Base-by-base conservation (phyloP, 2,113 vertebrate species). In the Tragelaphus strepsiceros region DNA sequence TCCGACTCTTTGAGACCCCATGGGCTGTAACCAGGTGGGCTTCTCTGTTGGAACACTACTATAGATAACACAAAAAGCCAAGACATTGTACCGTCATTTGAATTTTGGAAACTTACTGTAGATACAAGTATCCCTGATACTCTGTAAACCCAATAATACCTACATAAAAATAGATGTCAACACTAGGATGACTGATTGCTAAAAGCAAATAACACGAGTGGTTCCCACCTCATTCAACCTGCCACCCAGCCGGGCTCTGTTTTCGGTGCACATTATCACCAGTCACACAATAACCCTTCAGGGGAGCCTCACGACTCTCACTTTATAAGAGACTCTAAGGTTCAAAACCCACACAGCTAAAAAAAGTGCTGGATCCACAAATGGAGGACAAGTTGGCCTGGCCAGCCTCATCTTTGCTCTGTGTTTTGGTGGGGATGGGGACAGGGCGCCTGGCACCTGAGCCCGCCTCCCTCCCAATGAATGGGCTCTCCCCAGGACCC, bases 71-170 rank as follows among this genome's bases (percentile, higher is more conserved):
- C n/a, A 77, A 71, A 96, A 92, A 81, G 51, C 24, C 24, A 54
- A 54, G 53, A 8, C 6, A 7, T 11, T 71, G 54, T 74, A 87
- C 12, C 15, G 62, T 56, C 49, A 22, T 49, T n/a, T 90, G 51
- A 82, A 22, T 92, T 96, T 56, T 96, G 80, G 53, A 84, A 64
- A 17, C n/a, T 74, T 95, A 14, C 6, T 56, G 39, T 39, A 28
- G 82, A 90, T 8, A 61, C n/a, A 93, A 91, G 43, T n/a, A 58
- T 61, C 88, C 26, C 78, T 77, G 59, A 56, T 51, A 51, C 12
- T 82, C 77, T 89, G 28, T 77, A 88, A 54, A 95, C 49, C 59
- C 54, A 51, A 6, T 11, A 74, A 87, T 24, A 22, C 10, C 67
- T 61, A 74, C 17, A 32, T 90, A 88, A 61, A 96, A 61, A 22